Evolutionary conservation across 1,140 invertebrate genomes (phyloP).

Genomic region (Drosophila miranda): DNA sequence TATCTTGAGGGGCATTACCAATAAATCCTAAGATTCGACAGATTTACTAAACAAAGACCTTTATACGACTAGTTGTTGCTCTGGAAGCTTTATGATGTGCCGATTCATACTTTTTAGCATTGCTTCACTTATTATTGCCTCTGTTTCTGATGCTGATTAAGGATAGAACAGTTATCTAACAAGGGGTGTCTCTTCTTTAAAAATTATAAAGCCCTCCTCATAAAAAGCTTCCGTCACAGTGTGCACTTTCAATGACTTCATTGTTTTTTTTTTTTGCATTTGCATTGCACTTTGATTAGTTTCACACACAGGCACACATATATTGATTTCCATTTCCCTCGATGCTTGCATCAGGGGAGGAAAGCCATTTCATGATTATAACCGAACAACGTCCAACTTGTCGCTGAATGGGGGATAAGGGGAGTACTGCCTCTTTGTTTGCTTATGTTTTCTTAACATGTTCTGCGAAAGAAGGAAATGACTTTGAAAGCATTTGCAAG

Average conservation of each 20-base stretch:
- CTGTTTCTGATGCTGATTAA: no score
- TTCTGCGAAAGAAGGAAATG: conserved; percentile 72
- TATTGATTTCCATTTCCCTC: conserved; percentile 41
- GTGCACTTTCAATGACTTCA: conserved; percentile 19
- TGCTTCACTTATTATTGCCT: no score
- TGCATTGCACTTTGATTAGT: conserved; percentile 55
- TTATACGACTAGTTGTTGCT: no score
- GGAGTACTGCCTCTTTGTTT: conserved; percentile 36
- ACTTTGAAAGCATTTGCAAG: conserved; percentile 58
- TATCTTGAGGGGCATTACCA: no score
- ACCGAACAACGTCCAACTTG: conserved; percentile 28
- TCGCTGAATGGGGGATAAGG: conserved; percentile 5
- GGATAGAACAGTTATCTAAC: no score
- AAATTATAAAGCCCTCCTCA: no score
- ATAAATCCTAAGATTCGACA: no score
- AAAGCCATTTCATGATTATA: conserved; percentile 20
- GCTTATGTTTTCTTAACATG: conserved; percentile 66
- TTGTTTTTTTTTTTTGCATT: conserved; percentile 40
- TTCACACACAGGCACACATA: conserved; percentile 31
- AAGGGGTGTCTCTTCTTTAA: no score
- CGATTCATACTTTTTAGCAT: no score
- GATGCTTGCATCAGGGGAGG: conserved; percentile 1
- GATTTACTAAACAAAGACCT: no score
- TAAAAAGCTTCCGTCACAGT: not conserved
- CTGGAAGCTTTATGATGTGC: no score